phyloP scores from a whole-genome alignment of 2,797 vertebrate species.

The Acropternis orthonyx region DNA sequence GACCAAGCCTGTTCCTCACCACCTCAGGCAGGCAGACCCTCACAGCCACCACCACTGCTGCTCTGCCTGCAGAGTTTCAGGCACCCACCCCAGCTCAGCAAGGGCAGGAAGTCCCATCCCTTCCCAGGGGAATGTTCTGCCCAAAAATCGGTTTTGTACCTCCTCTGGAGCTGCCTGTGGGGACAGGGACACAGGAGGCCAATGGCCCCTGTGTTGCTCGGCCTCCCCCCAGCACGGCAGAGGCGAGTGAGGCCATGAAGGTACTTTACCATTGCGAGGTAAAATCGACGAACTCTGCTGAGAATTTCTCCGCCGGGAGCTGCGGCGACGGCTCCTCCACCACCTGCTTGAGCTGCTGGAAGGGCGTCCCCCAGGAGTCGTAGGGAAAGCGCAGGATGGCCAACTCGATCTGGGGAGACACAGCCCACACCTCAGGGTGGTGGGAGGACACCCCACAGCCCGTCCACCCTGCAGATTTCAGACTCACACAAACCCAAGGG shows the following conservation, averaged over 20 bases:
- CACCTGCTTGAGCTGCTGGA: constrained; percentile 98
- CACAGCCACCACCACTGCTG: accelerated
- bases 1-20: accelerated
- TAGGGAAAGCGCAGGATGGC: constrained; percentile 94
- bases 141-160: not conserved
- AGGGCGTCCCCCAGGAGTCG: constrained; percentile 94
- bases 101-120: accelerated
- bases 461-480: accelerated
- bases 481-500: accelerated
- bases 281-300: constrained; percentile 92
- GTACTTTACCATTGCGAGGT: constrained; percentile 88
- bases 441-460: accelerated
- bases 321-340: constrained; percentile 95
- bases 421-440: not conserved
- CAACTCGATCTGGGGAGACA: constrained; percentile 85
- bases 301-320: constrained; percentile 88
- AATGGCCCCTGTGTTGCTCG: accelerated
- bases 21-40: not conserved
- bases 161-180: not conserved
- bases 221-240: not conserved
- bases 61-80: not conserved
- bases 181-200: not conserved
- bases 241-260: accelerated
- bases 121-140: accelerated
- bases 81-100: accelerated